phyloP scores from a whole-genome alignment of 2,888 invertebrate genomes.

The Perdita meconis region DNA sequence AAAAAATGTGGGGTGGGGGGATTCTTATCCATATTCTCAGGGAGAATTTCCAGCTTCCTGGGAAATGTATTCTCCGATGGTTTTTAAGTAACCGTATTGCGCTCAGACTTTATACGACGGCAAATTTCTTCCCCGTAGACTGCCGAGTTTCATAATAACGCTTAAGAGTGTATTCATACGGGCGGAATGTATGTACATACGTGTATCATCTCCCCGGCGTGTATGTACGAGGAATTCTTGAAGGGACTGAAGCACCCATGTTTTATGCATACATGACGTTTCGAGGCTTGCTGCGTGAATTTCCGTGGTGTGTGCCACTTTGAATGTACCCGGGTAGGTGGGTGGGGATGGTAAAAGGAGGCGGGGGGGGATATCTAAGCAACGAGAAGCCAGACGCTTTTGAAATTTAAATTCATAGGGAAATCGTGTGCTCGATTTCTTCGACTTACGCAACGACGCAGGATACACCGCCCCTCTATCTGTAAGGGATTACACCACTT shows the following conservation, averaged over 20 bases:
- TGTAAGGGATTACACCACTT: too few species aligned
- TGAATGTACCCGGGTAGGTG: conserved; percentile 7
- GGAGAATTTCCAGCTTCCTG: too few species aligned
- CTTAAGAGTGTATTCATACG: conserved; percentile 7
- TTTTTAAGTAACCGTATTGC: background rate
- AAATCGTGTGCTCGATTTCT: conserved; percentile 28
- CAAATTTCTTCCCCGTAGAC: background rate
- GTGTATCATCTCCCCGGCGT: conserved; percentile 28
- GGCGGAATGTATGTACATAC: conserved; percentile 19
- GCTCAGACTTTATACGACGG: background rate
- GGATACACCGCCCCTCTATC: background rate
- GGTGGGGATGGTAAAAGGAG: too few species aligned
- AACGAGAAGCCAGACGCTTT: conserved; percentile 22
- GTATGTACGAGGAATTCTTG: conserved; percentile 31
- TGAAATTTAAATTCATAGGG: conserved; percentile 36
- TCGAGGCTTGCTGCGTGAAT: conserved; percentile 34
- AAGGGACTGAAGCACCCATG: conserved; percentile 24
- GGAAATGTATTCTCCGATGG: background rate
- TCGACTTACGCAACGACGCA: background rate
- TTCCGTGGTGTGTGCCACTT: conserved; percentile 8
- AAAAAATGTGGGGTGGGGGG: too few species aligned
- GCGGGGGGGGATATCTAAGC: conserved; percentile 15
- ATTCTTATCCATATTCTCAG: too few species aligned
- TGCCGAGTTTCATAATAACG: conserved; percentile 3
- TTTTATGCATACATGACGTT: conserved; percentile 36